A percentile compares a stretch with the other conserved stretches of the same genome.
Evolutionary conservation across 2,113 vertebrate genomes (phyloP).

Genomic region (Chamaetylas fuelleborni): DNA sequence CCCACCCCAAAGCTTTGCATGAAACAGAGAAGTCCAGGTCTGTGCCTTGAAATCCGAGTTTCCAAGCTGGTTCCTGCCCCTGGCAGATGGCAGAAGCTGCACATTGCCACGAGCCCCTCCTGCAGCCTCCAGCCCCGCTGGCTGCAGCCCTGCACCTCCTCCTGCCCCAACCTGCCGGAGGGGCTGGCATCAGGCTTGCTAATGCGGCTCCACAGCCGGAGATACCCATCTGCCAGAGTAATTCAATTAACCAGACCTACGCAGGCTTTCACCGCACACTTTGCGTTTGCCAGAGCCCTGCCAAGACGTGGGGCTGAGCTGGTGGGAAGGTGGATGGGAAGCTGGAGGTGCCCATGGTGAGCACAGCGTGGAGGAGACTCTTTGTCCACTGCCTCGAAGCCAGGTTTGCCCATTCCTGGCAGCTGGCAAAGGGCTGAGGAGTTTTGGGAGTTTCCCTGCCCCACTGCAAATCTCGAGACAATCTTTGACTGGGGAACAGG

Average conservation of each 20-base stretch:
- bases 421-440: neutral
- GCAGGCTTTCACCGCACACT: slow-evolving; percentile 10
- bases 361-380: neutral
- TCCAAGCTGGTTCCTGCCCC: neutral
- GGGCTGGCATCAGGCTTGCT: slow-evolving; percentile 56
- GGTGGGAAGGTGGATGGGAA: neutral
- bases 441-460: neutral
- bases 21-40: neutral
- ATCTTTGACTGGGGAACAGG: neutral
- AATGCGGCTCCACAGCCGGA: slow-evolving; percentile 30
- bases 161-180: slow-evolving; percentile 69
- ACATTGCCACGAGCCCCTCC: neutral
- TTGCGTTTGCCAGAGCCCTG: slow-evolving; percentile 15
- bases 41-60: neutral
- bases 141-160: neutral
- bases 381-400: neutral
- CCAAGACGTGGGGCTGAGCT: neutral
- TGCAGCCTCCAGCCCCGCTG: slow-evolving; percentile 20
- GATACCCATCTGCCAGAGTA: slow-evolving; percentile 55
- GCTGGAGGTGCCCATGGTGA: neutral
- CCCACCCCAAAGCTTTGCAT: neutral
- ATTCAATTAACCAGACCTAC: slow-evolving; percentile 36
- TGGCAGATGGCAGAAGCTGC: neutral
- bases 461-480: neutral
- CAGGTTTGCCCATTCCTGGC: neutral